A percentile compares a stretch with the other conserved stretches of the same genome.
Evolutionary conservation across 2,113 vertebrate species (phyloP).

Genomic region (Speoplatyrhinus poulsoni): DNA sequence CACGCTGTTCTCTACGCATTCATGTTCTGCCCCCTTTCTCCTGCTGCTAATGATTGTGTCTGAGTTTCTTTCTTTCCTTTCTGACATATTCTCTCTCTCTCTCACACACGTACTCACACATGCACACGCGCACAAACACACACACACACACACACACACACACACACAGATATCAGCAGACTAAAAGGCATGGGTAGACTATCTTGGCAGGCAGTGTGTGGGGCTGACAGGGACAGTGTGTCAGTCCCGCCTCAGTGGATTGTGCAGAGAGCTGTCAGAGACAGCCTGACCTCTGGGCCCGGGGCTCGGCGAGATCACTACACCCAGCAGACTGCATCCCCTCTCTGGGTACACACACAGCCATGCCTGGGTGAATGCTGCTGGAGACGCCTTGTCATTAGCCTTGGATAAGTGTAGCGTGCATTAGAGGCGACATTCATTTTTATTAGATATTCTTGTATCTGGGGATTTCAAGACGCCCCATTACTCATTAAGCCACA

Average conservation of each 20-base stretch:
- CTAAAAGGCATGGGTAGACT: conserved; percentile 9
- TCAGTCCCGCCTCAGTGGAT: conserved; percentile 61
- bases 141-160: not conserved
- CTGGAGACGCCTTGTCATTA: not conserved
- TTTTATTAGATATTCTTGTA: too few relatives aligned
- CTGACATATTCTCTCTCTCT: conserved; percentile 4
- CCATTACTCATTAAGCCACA: not conserved
- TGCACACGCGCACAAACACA: not conserved
- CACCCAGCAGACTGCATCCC: conserved; percentile 38
- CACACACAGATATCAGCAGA: not conserved
- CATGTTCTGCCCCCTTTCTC: not conserved
- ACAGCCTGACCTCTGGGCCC: conserved; percentile 53
- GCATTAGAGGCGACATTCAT: too few relatives aligned
- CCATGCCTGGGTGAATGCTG: not conserved
- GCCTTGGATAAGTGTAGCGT: too few relatives aligned
- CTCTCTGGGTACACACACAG: conserved; percentile 12
- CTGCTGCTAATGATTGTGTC: too few relatives aligned
- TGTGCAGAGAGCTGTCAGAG: conserved; percentile 64
- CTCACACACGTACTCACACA: not conserved
- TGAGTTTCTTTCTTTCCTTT: too few relatives aligned
- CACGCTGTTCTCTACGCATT: not conserved
- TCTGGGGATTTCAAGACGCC: not conserved
- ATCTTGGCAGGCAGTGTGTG: conserved; percentile 35
- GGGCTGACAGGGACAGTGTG: conserved; percentile 54
- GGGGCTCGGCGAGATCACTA: conserved; percentile 37